Base-by-base conservation (phyloP, 2,888 invertebrate genomes). In the Sclerodermus sp. region DNA sequence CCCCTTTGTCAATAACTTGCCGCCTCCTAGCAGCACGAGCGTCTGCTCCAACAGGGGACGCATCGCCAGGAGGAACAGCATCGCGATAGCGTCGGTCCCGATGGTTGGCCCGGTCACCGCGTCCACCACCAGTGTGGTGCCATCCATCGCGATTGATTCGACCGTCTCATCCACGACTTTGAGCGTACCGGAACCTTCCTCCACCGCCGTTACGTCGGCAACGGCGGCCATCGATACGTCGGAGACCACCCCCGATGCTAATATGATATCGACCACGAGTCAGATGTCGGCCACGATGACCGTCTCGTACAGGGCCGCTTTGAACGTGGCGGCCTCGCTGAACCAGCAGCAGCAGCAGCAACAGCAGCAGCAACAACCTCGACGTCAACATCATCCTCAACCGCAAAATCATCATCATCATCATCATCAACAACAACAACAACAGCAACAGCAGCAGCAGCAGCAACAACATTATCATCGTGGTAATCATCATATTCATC, bases 1-100 rank as follows among this genome's bases (percentile, higher is more conserved):
- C 75, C 89, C 90, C 42, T 91, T 91, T 79, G 87, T 91, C 63
- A 91, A 91, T 81, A 91, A 91, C 80, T 84, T 91, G 79, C 90
- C 90, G 61, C 83, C 84, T 53, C 82, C 82, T 42, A 78, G 79
- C n/a, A 62, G 44, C 48, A 45, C 60, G 12, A 49, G 61, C 8
- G 49, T 64, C n/a, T 42, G 59, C 9, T 60, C 79, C 76, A 46
- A 74, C n/a, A 59, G 62, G 9, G 41, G 59, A 10, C 55, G 62
- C n/a, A 57, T 32, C 44, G 53, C 57, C 39, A 54, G 68, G 30
- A 55, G 68, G 47, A 56, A 57, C 58, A 55, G 62, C 18, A 49
- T 56, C 30, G 55, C 66, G 53, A 51, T 71, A 49, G 63, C 72
- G 53, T 42, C 47, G 31, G 45, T 51, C 10, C 16, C 56, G 15